These are phyloP conservation scores for Eristalinus sepulchralis DNA, from an alignment of 2,888 invertebrate genomes.

Conservation along the genomic window DNA sequence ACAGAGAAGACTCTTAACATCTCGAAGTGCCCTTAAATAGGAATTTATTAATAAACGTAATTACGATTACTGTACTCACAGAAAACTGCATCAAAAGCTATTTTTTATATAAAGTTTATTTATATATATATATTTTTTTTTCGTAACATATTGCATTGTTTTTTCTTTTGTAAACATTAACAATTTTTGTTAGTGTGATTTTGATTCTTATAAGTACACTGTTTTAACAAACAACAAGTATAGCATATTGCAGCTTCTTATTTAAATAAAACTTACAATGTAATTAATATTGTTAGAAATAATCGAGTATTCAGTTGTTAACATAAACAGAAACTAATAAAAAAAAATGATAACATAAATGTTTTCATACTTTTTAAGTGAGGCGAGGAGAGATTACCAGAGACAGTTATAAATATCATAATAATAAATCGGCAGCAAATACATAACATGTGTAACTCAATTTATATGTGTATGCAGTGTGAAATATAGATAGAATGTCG, in stretches of 20 bases:
- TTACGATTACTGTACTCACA: neutral
- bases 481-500: no score
- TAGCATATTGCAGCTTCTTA: conserved; percentile 59
- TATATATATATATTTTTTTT: conserved; percentile 57
- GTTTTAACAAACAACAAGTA: conserved; percentile 59
- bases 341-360: conserved; percentile 7
- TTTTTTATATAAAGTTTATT: conserved; percentile 70
- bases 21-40: conserved; percentile 62
- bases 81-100: conserved; percentile 36
- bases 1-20: conserved; percentile 28
- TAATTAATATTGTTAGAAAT: conserved; percentile 1
- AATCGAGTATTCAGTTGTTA: conserved; percentile 1
- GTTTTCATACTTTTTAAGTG: neutral
- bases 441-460: no score
- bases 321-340: conserved; percentile 50
- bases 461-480: no score
- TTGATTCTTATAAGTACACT: conserved; percentile 48
- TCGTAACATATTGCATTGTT: conserved; percentile 49
- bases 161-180: conserved; percentile 49
- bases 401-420: neutral
- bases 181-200: conserved; percentile 59
- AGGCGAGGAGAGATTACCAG: neutral
- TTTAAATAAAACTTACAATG: conserved; percentile 32
- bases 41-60: neutral
- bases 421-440: no score